Base-by-base conservation (phyloP, 2,888 invertebrate species). In the Acanthosepion pharaonis region DNA sequence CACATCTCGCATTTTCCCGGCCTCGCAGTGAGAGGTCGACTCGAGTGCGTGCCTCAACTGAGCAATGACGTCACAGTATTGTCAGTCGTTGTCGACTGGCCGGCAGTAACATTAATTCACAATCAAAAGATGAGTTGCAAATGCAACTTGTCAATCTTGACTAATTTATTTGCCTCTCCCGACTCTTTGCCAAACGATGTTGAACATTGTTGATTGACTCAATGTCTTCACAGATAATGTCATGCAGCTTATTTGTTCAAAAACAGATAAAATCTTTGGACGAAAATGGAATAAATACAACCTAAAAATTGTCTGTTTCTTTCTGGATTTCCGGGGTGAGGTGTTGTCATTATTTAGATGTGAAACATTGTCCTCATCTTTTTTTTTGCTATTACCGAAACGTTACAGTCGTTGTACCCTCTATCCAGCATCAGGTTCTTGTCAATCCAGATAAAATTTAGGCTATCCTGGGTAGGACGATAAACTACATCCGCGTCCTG, bases 71-170 rank as follows among this genome's bases (percentile, higher is more conserved):
- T 78, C 78, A 78, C 11, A n/a, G n/a, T n/a, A 78, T 78, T 78
- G n/a, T n/a, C n/a, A n/a, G 78, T n/a, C 5, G 28, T 9, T 78
- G 78, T 9, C 2, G n/a, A n/a, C n/a, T 78, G 78, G 11, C n/a
- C 78, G 28, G 78, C 28, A 78, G n/a, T 78, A 78, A 28, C n/a
- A 78, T n/a, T n/a, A 78, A 78, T n/a, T 28, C 78, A 78, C 78
- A 78, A 78, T 78, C 78, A 78, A 78, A 78, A 78, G 28, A n/a
- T 78, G 78, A 9, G 28, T 11, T 8, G 15, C 6, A 78, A 78
- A 78, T n/a, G 78, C 78, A 78, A n/a, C 78, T 11, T 78, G 78
- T 78, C 78, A 78, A 78, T 78, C n/a, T n/a, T n/a, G n/a, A n/a
- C 78, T 78, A 78, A 78, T n/a, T 78, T 28, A 78, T 78, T 78